These are phyloP conservation scores for Stomatorhinus ivindoensis DNA, from an alignment of 2,113 vertebrate species.

Conservation along the genomic window DNA sequence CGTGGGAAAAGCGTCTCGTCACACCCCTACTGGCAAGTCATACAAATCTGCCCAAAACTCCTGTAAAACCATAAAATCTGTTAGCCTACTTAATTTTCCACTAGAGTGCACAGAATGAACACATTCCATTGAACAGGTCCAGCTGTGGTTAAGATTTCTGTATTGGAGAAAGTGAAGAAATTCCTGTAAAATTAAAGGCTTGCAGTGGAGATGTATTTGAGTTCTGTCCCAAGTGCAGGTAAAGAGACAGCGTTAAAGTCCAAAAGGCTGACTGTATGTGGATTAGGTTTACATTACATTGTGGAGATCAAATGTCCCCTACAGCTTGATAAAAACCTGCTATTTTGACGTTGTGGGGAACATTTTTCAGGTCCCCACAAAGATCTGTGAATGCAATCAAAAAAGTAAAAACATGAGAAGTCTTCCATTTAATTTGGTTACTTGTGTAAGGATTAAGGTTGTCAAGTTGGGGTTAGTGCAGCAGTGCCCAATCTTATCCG, in stretches of 20 bases:
- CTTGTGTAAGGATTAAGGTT: no score
- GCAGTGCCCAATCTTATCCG: no score
- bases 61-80: background rate
- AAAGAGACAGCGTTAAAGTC: background rate
- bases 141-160: background rate
- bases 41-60: background rate
- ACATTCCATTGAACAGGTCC: background rate
- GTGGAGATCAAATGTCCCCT: no score
- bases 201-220: background rate
- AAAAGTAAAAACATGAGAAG: no score
- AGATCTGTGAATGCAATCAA: no score
- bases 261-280: background rate
- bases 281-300: no score
- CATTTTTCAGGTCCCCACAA: no score
- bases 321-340: no score
- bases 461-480: no score
- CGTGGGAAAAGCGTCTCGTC: no score
- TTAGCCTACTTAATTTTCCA: background rate
- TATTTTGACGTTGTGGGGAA: no score
- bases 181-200: background rate
- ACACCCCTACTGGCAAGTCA: background rate
- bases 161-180: background rate
- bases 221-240: background rate
- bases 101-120: background rate
- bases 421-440: no score